phyloP scores from a whole-genome alignment of 2,888 invertebrate genomes.

The Cecidostiba fungosa region DNA sequence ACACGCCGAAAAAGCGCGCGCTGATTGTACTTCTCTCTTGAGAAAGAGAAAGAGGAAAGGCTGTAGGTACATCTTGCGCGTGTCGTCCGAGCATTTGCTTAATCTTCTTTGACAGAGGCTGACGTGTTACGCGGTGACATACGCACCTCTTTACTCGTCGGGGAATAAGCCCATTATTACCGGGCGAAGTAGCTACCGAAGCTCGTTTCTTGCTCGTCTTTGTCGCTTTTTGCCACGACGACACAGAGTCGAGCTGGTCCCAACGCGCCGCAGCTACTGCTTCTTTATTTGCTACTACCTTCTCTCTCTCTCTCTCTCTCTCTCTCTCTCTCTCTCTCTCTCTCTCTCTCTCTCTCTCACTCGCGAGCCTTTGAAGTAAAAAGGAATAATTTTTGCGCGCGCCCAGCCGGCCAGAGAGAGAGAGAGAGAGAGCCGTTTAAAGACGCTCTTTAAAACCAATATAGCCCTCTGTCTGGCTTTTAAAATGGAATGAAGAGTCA shows the following conservation, averaged over 20 bases:
- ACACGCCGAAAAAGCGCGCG: constrained; percentile 64
- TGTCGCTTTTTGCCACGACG: constrained; percentile 12
- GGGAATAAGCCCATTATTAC: constrained; percentile 43
- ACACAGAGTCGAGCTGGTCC: neutral
- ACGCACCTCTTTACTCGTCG: neutral
- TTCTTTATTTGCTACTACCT: constrained; percentile 57
- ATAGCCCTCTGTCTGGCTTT: constrained; percentile 63
- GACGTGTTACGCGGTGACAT: neutral
- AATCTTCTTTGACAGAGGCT: constrained; percentile 76
- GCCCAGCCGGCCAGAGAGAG: too few relatives aligned
- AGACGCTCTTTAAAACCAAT: constrained; percentile 57
- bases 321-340: neutral
- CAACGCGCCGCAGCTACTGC: neutral
- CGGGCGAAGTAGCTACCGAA: constrained; percentile 20
- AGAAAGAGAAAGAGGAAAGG: neutral
- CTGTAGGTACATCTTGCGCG: neutral
- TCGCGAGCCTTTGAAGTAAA: constrained; percentile 56
- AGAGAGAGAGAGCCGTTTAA: constrained; percentile 40
- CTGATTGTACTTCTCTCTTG: neutral
- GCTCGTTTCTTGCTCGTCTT: neutral
- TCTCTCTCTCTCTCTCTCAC: constrained; percentile 13
- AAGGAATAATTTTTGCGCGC: constrained; percentile 53
- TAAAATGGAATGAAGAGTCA: constrained; percentile 69
- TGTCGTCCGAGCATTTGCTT: constrained; percentile 71
- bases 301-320: constrained; percentile 1